Evolutionary conservation across 2,797 vertebrate species (phyloP), one percentile per base, ranked within the genome.

Genomic region (Spinus olivaceus): DNA sequence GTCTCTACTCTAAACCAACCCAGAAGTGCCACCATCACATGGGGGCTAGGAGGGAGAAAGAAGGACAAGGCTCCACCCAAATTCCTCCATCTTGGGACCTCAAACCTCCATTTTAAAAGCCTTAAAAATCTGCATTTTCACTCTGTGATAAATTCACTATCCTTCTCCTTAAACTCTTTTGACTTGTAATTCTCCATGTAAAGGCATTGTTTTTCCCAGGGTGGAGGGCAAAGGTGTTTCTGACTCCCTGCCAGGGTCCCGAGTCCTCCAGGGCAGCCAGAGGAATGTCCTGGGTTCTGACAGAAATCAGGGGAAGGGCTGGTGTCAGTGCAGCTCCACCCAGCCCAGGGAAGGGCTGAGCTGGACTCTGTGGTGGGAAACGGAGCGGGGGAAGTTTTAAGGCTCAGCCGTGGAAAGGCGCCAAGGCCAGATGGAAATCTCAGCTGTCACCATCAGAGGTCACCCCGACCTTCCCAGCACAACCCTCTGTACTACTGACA

Each of bases 371-470:
- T 0, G 25, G 3, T 18, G n/a, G 5, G 90, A 82, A 92, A 37
- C 30, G 76, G 69, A 88, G 79, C 11, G 0, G 87, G 81, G 35
- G 61, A 54, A 65, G 19, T 21, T 80, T 15, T 1, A 25, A 42
- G 92, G 87, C 72, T 78, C 46, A 49, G 92, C 56, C 65, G 27
- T 14, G 91, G 94, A 95, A 85, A 86, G 8, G 1, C 19, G 94
- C 93, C 95, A 95, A 82, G 92, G 79, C 84, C 94, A 97, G 96
- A 96, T 97, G 94, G 93, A 49, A 95, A 88, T 61, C 91, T 94
- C 94, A 91, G 91, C 88, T 96, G 96, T 89, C 86, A 65, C 3
- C 3, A 63, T 19, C 86, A 92, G 95, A 87, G 91, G 90, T 95
- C 95, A 91, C 14, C 33, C 65, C 8, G 72, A 81, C 93, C 94